Conservation (phyloP, 2,113 vertebrate genomes). For the Zosterops lateralis region DNA sequence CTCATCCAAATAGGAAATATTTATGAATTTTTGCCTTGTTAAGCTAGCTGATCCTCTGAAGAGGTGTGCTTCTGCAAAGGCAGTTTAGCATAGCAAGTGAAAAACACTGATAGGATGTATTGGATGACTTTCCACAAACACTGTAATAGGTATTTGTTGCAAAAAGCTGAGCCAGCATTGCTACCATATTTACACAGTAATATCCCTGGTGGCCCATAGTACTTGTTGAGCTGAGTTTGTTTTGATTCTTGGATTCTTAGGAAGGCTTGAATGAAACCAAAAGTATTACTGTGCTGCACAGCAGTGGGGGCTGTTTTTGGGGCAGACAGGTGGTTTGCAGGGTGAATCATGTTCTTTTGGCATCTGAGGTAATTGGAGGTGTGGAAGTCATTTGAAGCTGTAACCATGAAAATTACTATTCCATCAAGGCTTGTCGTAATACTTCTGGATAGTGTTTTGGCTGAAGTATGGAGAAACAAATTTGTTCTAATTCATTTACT, state of each 20-base stretch:
- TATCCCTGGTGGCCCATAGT: background rate
- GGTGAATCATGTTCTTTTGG: background rate
- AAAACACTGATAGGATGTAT: background rate
- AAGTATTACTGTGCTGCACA: background rate
- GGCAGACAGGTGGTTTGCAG: background rate
- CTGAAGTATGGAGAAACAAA: background rate
- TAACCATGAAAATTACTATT: background rate
- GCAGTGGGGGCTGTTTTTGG: background rate
- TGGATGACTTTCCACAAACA: background rate
- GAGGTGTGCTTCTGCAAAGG: background rate
- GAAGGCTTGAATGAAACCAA: background rate
- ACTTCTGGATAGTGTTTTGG: background rate
- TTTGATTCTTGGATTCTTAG: background rate
- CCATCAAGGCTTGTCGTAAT: background rate
- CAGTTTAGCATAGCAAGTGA: background rate
- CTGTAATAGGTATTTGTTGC: background rate
- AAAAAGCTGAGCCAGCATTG: background rate
- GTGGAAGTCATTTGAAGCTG: background rate
- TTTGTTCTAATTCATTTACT: background rate
- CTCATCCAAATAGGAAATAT: background rate
- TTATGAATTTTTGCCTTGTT: background rate
- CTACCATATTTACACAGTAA: background rate
- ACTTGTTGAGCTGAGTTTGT: background rate
- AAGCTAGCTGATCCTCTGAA: background rate
- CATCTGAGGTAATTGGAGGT: background rate